These are phyloP conservation scores for Solea solea DNA, from an alignment of 2,113 vertebrate species.

Conservation along the genomic window DNA sequence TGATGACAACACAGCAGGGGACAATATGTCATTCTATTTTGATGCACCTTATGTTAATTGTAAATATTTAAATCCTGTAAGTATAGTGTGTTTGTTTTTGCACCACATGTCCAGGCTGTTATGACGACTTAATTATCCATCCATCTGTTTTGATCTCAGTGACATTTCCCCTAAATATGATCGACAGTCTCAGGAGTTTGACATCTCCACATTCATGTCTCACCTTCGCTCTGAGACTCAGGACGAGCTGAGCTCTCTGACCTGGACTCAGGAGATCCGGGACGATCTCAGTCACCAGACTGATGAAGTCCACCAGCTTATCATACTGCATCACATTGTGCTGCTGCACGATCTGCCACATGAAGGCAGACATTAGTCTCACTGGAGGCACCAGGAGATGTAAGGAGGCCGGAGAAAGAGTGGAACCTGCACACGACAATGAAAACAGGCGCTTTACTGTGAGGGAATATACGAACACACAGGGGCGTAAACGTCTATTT, in stretches of 20 bases:
- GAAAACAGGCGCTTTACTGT: background rate
- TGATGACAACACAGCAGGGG: background rate
- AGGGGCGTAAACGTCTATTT: background rate
- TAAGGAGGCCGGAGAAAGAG: slow-evolving; percentile 56
- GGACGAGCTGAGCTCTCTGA: slow-evolving; percentile 77
- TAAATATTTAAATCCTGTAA: no score
- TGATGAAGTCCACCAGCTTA: slow-evolving; percentile 78
- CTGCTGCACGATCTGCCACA: slow-evolving; percentile 69
- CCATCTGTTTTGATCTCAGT: no score
- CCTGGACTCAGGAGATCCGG: slow-evolving; percentile 77
- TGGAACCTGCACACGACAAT: slow-evolving; percentile 11
- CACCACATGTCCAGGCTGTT: no score
- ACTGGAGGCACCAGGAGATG: slow-evolving; percentile 67
- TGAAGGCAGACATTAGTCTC: slow-evolving; percentile 74
- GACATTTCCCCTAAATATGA: background rate
- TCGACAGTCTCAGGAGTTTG: background rate
- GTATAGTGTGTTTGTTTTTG: no score
- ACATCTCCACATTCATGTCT: slow-evolving; percentile 8
- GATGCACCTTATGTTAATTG: no score
- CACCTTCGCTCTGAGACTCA: slow-evolving; percentile 83
- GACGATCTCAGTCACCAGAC: slow-evolving; percentile 61
- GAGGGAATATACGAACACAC: background rate
- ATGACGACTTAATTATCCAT: no score
- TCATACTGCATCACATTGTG: slow-evolving; percentile 74
- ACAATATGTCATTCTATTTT: no score